phyloP scores from a whole-genome alignment of 2,797 vertebrate genomes.

The Fistularia tabacaria region DNA sequence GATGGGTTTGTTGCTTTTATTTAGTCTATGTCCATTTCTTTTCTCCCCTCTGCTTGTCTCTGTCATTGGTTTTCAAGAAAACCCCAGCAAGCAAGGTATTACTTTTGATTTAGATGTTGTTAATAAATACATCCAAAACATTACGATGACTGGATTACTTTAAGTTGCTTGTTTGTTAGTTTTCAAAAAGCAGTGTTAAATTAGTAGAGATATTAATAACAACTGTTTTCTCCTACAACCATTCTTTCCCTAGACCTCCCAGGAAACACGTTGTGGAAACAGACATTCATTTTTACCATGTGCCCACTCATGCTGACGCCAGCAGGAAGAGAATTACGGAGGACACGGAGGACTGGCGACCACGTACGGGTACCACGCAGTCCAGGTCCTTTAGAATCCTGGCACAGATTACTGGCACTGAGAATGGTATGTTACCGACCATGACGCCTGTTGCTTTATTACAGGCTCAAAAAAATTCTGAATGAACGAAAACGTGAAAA shows the following conservation, averaged over 20 bases:
- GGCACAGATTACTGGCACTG: slow-evolving; percentile 95
- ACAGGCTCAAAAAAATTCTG: background rate
- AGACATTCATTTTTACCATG: slow-evolving; percentile 92
- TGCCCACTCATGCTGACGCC: slow-evolving; percentile 86
- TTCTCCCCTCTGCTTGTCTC: slow-evolving; percentile 10
- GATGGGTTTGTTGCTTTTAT: background rate
- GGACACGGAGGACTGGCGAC: slow-evolving; percentile 96
- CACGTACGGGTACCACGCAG: slow-evolving; percentile 89
- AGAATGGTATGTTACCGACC: slow-evolving; percentile 69
- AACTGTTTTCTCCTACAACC: slow-evolving; percentile 55
- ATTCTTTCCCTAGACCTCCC: slow-evolving; percentile 71
- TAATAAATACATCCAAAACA: slow-evolving; percentile 16
- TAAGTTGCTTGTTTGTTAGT: background rate
- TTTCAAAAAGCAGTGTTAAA: background rate
- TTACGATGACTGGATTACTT: background rate
- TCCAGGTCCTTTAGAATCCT: slow-evolving; percentile 97
- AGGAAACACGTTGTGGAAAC: slow-evolving; percentile 88
- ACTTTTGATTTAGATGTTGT: slow-evolving; percentile 8
- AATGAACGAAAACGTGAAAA: no score
- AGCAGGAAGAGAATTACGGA: slow-evolving; percentile 94
- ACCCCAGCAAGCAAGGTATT: slow-evolving; percentile 86
- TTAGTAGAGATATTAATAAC: slow-evolving; percentile 17
- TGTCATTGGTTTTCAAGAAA: slow-evolving; percentile 70
- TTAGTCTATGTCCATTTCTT: slow-evolving; percentile 14
- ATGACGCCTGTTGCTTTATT: background rate